Percentiles rank a stretch among this genome's conserved stretches.
Conservation (phyloP, 1,140 invertebrate species). For the Liolophura sinensis region DNA sequence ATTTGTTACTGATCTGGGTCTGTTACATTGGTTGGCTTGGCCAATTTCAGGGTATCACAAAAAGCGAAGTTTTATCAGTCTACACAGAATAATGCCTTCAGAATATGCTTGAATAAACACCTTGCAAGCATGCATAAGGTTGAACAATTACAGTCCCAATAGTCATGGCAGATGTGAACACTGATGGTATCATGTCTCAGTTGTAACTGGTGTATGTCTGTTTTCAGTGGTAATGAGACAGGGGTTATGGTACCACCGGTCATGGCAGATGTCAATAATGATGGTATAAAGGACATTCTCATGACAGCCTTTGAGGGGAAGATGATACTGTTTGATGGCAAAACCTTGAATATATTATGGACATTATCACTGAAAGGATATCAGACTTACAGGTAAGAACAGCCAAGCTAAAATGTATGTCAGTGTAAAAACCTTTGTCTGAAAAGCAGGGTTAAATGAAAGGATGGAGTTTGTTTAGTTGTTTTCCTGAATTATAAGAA, state of each 20-base stretch:
- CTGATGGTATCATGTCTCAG: conserved; percentile 37
- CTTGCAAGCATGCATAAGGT: no score
- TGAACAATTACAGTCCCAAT: conserved; percentile 52
- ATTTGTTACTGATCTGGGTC: neutral
- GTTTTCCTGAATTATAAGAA: no score
- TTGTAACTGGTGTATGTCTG: neutral
- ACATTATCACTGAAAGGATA: conserved; percentile 24
- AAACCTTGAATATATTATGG: conserved; percentile 39
- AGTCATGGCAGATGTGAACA: conserved; percentile 43
- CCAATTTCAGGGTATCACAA: no score
- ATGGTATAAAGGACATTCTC: conserved; percentile 47
- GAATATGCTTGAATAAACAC: no score
- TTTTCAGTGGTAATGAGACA: conserved; percentile 19
- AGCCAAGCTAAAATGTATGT: no score
- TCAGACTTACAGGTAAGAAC: conserved; percentile 44
- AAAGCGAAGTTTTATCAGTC: no score
- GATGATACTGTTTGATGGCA: conserved; percentile 41
- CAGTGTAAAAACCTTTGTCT: no score
- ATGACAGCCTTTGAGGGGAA: conserved; percentile 43
- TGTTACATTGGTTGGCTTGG: no score
- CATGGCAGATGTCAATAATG: conserved; percentile 42
- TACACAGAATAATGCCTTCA: no score
- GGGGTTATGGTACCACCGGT: conserved; percentile 52
- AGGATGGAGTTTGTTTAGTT: no score
- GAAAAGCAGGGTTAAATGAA: no score